Evolutionary conservation across 2,888 invertebrate genomes (phyloP).

Genomic region (Tachystola acroxantha): DNA sequence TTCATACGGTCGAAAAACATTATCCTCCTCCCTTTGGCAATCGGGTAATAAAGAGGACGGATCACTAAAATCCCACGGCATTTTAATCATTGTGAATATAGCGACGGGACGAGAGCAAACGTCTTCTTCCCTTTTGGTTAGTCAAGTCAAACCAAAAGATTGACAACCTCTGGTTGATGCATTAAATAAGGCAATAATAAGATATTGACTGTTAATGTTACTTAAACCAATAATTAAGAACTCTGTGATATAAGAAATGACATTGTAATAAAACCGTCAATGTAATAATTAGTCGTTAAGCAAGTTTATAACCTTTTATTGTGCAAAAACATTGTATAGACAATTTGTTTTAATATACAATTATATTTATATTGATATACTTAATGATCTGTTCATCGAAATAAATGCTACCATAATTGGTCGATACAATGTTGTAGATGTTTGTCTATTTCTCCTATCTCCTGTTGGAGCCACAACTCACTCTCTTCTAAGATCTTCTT

Average conservation of each 20-base stretch:
- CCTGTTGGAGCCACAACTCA: conserved; percentile 46
- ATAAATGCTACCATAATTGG: conserved; percentile 41
- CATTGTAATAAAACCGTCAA: conserved; percentile 27
- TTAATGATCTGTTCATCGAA: conserved; percentile 23
- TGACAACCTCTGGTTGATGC: no score
- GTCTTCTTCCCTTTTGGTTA: no score
- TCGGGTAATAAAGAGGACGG: no score
- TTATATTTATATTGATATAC: conserved; percentile 14
- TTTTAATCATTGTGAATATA: no score
- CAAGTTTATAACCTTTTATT: conserved; percentile 16
- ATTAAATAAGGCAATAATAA: conserved; percentile 18
- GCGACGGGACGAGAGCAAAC: no score
- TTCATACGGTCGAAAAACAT: no score
- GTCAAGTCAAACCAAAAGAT: no score
- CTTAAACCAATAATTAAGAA: conserved; percentile 21
- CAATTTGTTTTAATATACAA: conserved; percentile 5
- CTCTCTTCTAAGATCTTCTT: conserved; percentile 44
- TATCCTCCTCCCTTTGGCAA: no score
- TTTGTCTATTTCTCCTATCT: conserved; percentile 51
- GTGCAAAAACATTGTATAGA: conserved; percentile 9
- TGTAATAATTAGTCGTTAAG: conserved; percentile 18
- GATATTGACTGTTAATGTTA: conserved; percentile 16
- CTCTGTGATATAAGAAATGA: conserved; percentile 35
- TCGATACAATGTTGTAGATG: conserved; percentile 54
- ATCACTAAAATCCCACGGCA: no score